Percentiles rank a stretch among this genome's conserved stretches.
Evolutionary conservation across 2,888 invertebrate species (phyloP).

Genomic region (Heliconius ismenius): DNA sequence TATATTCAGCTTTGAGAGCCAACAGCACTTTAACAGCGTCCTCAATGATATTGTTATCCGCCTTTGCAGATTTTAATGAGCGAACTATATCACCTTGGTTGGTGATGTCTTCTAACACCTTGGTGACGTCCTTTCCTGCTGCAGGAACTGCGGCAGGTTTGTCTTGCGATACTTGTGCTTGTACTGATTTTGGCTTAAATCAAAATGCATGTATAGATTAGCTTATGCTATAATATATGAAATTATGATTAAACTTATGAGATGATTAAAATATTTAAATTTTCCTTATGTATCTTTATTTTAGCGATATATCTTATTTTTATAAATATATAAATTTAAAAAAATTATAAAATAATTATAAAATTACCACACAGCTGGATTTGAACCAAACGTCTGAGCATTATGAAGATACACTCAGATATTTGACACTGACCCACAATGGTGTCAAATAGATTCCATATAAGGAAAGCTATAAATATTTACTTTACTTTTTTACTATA

Average conservation of each 20-base stretch:
- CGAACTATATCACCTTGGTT: slow-evolving; percentile 86
- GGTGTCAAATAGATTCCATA: not conserved
- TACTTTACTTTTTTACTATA: no score
- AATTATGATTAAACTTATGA: not conserved
- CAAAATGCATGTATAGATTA: not conserved
- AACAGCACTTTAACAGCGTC: slow-evolving; percentile 81
- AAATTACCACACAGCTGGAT: not conserved
- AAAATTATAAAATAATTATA: not conserved
- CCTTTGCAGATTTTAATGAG: slow-evolving; percentile 84
- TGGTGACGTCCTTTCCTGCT: slow-evolving; percentile 49
- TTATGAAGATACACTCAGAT: not conserved
- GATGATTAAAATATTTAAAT: not conserved
- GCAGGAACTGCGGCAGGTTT: slow-evolving; percentile 48
- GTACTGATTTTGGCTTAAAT: slow-evolving; percentile 61
- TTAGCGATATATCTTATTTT: not conserved
- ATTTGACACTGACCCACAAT: not conserved
- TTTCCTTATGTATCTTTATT: not conserved
- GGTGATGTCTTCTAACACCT: slow-evolving; percentile 70
- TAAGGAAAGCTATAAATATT: no score
- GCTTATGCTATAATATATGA: no score
- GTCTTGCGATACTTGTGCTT: slow-evolving; percentile 49
- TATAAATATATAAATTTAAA: no score
- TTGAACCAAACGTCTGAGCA: not conserved
- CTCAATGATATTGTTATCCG: slow-evolving; percentile 65
- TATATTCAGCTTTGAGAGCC: slow-evolving; percentile 87